Evolutionary conservation across 2,113 vertebrate species (phyloP), one percentile per base, ranked within the genome.

Genomic region (Xenopus laevis): DNA sequence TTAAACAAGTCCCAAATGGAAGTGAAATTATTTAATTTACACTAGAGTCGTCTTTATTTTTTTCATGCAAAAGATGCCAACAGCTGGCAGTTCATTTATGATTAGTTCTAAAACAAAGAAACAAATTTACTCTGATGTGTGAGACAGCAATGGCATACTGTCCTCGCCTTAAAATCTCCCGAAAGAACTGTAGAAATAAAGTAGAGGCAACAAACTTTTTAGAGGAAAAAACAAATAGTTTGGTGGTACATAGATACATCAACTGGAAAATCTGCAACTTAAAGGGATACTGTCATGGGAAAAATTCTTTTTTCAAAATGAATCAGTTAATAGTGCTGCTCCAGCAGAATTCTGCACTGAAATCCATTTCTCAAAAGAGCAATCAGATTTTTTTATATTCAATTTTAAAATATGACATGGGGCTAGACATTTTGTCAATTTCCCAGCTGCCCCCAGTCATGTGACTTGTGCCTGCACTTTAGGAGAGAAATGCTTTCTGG

Each of bases 41-140:
- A 71, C 74, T 78, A 69, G 3, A 23, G 60, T 50, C 71, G 13
- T 0, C 0, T 79, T 78, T 47, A 30, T 11, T 61, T 11, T 61
- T 79, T 82, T 12, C 47, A 59, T 11, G 17, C 0, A 13, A 23
- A 78, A 79, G 63, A 61, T 70, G 52, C 58, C 61, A 79, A 58
- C 60, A 81, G 71, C 68, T 83, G 60, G 2, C 71, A 18, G 45
- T 78, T 79, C 75, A 72, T 68, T 78, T 20, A 27, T 47, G 64
- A 71, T 80, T 82, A 71, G 53, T 81, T 81, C 23, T 78, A 66
- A 82, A 84, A 74, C 55, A 78, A 83, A 79, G 46, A 65, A 72
- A 68, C 8, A 55, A 50, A 68, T 81, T 74, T 72, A 53, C 13
- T 76, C 7, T 74, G 63, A 71, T 78, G 21, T 78, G 55, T 79